A percentile compares a stretch with the other conserved stretches of the same genome.
Evolutionary conservation across 2,113 vertebrate species (phyloP).

Genomic region (Varanus komodoensis): DNA sequence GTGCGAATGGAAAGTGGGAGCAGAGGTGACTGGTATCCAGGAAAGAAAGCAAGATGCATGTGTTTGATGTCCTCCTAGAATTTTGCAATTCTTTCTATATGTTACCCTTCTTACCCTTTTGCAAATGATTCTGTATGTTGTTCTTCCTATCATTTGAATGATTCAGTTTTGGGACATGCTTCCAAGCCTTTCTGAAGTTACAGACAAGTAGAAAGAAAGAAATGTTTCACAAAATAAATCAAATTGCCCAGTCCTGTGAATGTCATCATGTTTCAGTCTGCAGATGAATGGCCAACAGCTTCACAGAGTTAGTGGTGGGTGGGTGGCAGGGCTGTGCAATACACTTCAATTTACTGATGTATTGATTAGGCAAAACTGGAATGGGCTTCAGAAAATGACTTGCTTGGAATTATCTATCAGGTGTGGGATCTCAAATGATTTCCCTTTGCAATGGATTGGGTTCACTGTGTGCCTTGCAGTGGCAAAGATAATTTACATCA

Average conservation of each 20-base stretch:
- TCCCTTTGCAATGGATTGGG: neutral
- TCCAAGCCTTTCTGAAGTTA: neutral
- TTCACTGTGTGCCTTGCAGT: neutral
- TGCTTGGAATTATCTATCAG: neutral
- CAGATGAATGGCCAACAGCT: neutral
- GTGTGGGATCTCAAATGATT: neutral
- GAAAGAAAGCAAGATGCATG: neutral
- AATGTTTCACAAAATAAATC: neutral
- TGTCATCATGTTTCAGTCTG: neutral
- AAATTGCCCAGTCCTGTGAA: neutral
- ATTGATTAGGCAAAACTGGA: neutral
- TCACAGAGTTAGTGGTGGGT: too few relatives aligned
- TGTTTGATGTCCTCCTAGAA: neutral
- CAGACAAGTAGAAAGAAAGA: neutral
- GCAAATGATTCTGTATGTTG: neutral
- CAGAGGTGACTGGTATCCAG: neutral
- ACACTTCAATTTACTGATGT: neutral
- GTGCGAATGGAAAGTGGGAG: neutral
- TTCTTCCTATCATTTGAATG: neutral
- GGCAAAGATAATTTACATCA: conserved; percentile 8
- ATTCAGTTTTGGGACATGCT: too few relatives aligned
- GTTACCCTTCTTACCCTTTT: neutral
- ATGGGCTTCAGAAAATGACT: neutral
- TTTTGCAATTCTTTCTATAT: neutral
- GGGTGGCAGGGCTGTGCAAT: neutral